A percentile compares a stretch with the other conserved stretches of the same genome.
Evolutionary conservation across 2,888 invertebrate species (phyloP).

Genomic region (Troglohyphantes excavatus): DNA sequence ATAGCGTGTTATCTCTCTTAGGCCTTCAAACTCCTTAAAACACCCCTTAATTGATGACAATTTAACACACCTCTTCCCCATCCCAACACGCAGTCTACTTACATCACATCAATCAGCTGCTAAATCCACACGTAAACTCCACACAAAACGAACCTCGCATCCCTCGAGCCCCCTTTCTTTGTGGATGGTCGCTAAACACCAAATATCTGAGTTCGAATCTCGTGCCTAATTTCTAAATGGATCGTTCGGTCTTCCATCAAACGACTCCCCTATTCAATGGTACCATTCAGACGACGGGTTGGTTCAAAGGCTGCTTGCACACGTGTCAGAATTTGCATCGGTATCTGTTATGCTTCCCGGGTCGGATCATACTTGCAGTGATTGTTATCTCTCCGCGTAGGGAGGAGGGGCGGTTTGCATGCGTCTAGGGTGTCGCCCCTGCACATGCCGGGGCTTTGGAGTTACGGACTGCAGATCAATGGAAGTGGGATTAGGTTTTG

Average conservation of each 20-base stretch:
- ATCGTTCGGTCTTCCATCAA: conserved; percentile 4
- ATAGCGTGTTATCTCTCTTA: no score
- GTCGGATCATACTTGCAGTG: background rate
- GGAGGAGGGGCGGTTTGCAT: conserved; percentile 22
- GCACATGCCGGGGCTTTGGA: background rate
- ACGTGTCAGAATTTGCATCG: conserved; percentile 75
- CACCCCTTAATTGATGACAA: background rate
- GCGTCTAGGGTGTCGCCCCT: background rate
- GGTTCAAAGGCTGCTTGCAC: background rate
- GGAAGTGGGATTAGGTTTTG: background rate
- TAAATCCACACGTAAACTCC: background rate
- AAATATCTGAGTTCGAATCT: background rate
- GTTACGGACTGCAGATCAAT: background rate
- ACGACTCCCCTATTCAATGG: background rate
- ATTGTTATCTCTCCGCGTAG: conserved; percentile 35
- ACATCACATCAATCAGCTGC: background rate
- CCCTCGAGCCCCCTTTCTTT: no score
- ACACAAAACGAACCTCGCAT: background rate
- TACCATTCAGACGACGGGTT: background rate
- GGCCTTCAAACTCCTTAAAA: no score
- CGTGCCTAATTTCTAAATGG: conserved; percentile 51
- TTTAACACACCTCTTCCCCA: background rate
- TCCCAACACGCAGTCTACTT: background rate
- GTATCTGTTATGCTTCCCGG: conserved; percentile 49
- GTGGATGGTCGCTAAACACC: background rate